Percentiles rank a stretch among this genome's conserved stretches.
Conservation (phyloP, 2,113 vertebrate species). For the Gymnogyps californianus region DNA sequence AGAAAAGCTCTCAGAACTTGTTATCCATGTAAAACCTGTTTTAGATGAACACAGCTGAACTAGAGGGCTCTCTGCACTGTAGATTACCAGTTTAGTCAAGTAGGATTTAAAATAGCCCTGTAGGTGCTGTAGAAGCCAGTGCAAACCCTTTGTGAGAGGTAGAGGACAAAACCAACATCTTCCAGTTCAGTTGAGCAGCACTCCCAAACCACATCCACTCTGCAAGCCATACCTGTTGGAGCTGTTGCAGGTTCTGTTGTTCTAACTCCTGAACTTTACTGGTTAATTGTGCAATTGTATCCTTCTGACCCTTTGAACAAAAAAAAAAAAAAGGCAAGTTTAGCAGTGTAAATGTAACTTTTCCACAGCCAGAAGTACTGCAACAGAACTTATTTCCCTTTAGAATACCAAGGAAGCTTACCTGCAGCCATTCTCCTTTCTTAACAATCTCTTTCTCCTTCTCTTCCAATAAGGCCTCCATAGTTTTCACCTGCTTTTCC, state of each 20-base stretch:
- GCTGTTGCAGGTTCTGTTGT: conserved; percentile 63
- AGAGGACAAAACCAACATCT: background rate
- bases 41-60: background rate
- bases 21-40: background rate
- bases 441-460: conserved; percentile 70
- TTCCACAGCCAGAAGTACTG: background rate
- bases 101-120: background rate
- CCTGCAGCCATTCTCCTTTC: conserved; percentile 72
- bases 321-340: background rate
- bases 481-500: conserved; percentile 73
- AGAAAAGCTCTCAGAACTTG: background rate
- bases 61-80: background rate
- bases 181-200: background rate
- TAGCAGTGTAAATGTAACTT: background rate
- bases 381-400: background rate
- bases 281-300: conserved; percentile 72
- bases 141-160: background rate
- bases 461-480: conserved; percentile 74
- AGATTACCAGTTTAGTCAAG: background rate
- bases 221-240: conserved; percentile 48
- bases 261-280: conserved; percentile 67
- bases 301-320: conserved; percentile 65
- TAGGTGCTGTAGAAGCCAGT: background rate
- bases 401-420: conserved; percentile 10
- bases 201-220: background rate